A percentile compares a stretch with the other conserved stretches of the same genome.
phyloP scores from a whole-genome alignment of 2,113 vertebrate species.

The Silurus glanis region DNA sequence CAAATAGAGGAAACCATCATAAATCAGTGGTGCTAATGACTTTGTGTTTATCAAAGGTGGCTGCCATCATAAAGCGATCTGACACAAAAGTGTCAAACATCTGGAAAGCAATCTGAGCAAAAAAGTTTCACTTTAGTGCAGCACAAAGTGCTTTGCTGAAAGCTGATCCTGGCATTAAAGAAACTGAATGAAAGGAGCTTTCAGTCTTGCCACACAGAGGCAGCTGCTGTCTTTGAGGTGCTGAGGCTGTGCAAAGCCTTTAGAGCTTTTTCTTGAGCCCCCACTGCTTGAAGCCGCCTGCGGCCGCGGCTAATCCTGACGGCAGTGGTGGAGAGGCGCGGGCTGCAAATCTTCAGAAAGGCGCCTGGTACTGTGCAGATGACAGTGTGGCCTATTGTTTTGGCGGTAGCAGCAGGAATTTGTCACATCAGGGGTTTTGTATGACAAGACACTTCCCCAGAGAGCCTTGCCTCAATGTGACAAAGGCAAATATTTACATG shows the following conservation, averaged over 20 bases:
- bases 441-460: constrained; percentile 51
- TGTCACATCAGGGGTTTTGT: constrained; percentile 49
- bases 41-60: not conserved
- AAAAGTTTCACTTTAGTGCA: constrained; percentile 6
- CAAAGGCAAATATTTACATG: constrained; percentile 53
- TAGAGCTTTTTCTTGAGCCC: constrained; percentile 59
- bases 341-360: constrained; percentile 27
- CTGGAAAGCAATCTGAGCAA: not conserved
- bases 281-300: constrained; percentile 52
- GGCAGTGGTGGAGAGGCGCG: constrained; percentile 21
- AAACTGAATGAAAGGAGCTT: constrained; percentile 45
- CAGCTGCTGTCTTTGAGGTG: constrained; percentile 66
- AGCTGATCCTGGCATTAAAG: not conserved
- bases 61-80: constrained; percentile 12
- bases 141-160: constrained; percentile 5
- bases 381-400: constrained; percentile 56
- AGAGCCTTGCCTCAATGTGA: constrained; percentile 43
- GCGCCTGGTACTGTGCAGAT: constrained; percentile 38
- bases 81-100: not conserved
- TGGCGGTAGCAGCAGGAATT: constrained; percentile 49
- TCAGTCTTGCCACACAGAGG: constrained; percentile 55
- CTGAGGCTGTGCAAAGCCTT: constrained; percentile 55
- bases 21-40: constrained; percentile 18
- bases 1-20: not conserved
- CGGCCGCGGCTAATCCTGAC: constrained; percentile 56